phyloP scores from a whole-genome alignment of 2,113 vertebrate genomes.

The Pseudolaguvia tuberculata region DNA sequence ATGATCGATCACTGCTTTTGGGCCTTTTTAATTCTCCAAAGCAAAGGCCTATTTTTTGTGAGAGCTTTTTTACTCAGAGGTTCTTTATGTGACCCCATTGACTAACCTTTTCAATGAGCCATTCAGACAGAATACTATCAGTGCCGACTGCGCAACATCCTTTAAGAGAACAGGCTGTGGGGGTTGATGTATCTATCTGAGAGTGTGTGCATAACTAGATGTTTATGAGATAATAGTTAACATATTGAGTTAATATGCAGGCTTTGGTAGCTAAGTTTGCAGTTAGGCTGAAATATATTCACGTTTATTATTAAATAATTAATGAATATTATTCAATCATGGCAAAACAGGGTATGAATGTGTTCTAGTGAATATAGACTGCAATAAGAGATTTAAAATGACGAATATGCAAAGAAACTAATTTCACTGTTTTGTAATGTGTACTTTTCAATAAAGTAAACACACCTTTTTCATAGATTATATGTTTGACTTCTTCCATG shows the following conservation, averaged over 20 bases:
- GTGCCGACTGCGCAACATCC: background rate
- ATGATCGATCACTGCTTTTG: slow-evolving; percentile 7
- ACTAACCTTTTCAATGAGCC: slow-evolving; percentile 2
- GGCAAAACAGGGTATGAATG: slow-evolving; percentile 42
- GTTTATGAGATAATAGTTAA: slow-evolving; percentile 12
- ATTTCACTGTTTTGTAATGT: no score
- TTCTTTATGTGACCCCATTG: background rate
- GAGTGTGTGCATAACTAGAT: background rate
- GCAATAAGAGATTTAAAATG: background rate
- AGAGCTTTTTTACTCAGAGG: background rate
- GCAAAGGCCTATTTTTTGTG: background rate
- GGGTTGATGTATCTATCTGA: background rate
- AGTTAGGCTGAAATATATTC: background rate
- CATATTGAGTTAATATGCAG: background rate
- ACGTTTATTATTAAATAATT: background rate
- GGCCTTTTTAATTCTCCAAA: background rate
- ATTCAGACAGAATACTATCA: slow-evolving; percentile 12
- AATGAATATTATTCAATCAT: background rate
- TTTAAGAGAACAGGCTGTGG: slow-evolving; percentile 5
- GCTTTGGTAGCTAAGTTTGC: background rate
- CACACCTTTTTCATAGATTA: no score
- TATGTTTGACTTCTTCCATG: no score
- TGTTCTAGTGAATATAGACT: background rate
- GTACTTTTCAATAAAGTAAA: no score
- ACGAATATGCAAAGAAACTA: no score